phyloP scores from a whole-genome alignment of 2,797 vertebrate species.

The Botia almorhae region DNA sequence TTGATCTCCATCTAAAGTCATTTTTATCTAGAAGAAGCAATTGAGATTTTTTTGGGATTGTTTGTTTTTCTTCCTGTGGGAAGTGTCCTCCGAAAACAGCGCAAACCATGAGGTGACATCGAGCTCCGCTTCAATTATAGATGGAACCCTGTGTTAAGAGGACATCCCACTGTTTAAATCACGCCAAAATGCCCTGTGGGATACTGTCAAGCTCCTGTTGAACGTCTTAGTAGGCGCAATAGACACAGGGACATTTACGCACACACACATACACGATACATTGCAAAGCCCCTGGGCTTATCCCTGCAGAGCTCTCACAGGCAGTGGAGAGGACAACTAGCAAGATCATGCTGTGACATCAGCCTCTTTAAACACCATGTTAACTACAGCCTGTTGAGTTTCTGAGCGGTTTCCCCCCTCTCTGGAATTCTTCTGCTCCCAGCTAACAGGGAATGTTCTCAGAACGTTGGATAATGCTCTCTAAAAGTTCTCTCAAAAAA shows the following conservation, averaged over 20 bases:
- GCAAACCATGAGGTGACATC: constrained; percentile 5
- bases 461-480: too few relatives aligned
- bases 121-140: constrained; percentile 21
- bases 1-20: background rate
- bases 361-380: constrained; percentile 34
- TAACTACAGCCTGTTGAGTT: constrained; percentile 51
- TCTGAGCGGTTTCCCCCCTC: background rate
- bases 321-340: constrained; percentile 34
- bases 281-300: constrained; percentile 32
- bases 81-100: constrained; percentile 24
- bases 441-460: too few relatives aligned
- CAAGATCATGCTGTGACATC: constrained; percentile 37
- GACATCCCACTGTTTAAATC: constrained; percentile 40
- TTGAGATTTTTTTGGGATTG: background rate
- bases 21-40: background rate
- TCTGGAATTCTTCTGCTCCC: background rate
- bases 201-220: constrained; percentile 32
- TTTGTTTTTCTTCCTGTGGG: background rate
- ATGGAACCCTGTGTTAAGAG: constrained; percentile 27
- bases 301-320: constrained; percentile 39
- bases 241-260: background rate
- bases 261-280: constrained; percentile 6
- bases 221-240: constrained; percentile 23
- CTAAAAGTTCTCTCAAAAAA: too few relatives aligned
- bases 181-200: constrained; percentile 18